These are phyloP conservation scores for Plecotus auritus DNA, from an alignment of 2,113 vertebrate species.

Conservation along the genomic window DNA sequence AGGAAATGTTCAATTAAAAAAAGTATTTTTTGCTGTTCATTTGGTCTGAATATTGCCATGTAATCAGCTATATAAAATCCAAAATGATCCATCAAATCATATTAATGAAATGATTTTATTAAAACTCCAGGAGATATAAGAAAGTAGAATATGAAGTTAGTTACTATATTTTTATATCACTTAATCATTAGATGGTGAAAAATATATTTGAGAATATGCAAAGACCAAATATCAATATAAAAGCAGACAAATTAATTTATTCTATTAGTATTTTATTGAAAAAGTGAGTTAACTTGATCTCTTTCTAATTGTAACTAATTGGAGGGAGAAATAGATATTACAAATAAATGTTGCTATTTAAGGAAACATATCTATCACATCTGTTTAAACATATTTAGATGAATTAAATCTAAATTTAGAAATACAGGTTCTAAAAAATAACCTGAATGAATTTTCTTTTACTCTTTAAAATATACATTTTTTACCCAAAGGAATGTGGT, in stretches of 20 bases:
- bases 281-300: background rate
- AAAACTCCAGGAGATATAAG: background rate
- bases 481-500: background rate
- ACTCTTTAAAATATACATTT: background rate
- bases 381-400: background rate
- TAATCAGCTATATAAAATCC: background rate
- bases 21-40: background rate
- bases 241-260: slow-evolving; percentile 18
- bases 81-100: background rate
- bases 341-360: background rate
- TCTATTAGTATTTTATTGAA: background rate
- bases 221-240: background rate
- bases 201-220: slow-evolving; percentile 9
- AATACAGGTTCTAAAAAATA: background rate
- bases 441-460: background rate
- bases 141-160: slow-evolving; percentile 45
- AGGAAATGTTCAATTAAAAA: background rate
- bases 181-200: slow-evolving; percentile 47
- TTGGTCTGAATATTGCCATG: background rate
- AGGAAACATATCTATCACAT: background rate
- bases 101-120: background rate
- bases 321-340: background rate
- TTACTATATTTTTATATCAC: slow-evolving; percentile 34
- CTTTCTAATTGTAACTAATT: slow-evolving; percentile 55
- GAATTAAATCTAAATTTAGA: background rate